Evolutionary conservation across 2,113 vertebrate genomes (phyloP).

Genomic region (Callorhinus ursinus): DNA sequence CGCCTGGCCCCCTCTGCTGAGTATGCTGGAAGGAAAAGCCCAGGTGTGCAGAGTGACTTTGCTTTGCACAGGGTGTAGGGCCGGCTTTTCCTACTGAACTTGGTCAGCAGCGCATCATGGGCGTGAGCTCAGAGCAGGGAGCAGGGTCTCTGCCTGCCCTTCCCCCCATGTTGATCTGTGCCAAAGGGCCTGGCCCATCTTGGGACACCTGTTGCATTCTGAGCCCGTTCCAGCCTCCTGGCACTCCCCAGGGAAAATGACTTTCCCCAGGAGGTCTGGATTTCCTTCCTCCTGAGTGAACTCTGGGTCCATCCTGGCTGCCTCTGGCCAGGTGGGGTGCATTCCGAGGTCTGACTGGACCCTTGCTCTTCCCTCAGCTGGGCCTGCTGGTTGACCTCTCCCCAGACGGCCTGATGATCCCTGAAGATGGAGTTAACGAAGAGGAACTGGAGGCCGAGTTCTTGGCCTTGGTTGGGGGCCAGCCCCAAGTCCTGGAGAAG

Average conservation of each 20-base stretch:
- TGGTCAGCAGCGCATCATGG: background rate
- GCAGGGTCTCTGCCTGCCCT: background rate
- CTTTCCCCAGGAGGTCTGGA: background rate
- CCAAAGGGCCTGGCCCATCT: background rate
- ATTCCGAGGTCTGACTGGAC: background rate
- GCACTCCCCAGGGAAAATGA: background rate
- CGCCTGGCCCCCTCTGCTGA: background rate
- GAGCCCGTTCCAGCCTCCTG: background rate
- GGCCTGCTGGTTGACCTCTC: constrained; percentile 91
- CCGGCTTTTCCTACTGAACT: background rate
- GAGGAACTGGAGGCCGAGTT: constrained; percentile 93
- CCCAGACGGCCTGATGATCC: constrained; percentile 85
- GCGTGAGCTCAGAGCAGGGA: background rate
- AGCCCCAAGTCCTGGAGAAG: constrained; percentile 83
- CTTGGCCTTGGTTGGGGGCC: constrained; percentile 89
- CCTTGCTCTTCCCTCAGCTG: constrained; percentile 84
- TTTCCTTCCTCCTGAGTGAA: background rate
- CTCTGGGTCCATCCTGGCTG: background rate
- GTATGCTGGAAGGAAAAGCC: background rate
- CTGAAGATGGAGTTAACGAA: constrained; percentile 86
- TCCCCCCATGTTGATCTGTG: background rate
- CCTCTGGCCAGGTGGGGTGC: background rate
- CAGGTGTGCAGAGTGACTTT: background rate
- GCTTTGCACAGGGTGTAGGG: background rate
- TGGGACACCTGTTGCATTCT: background rate